phyloP scores from a whole-genome alignment of 2,888 invertebrate genomes.

The Caradrina clavipalpis region DNA sequence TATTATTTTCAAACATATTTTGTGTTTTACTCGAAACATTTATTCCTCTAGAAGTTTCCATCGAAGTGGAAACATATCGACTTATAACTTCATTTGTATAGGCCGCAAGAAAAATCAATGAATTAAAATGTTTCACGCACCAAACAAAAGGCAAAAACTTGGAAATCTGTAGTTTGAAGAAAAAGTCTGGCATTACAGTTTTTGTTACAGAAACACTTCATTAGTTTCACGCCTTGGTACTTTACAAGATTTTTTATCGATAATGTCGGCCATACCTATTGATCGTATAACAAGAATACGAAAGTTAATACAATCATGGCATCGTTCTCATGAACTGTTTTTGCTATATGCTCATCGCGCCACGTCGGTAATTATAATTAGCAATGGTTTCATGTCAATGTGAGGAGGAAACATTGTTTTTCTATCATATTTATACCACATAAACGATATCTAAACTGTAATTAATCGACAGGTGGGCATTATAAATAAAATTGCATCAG shows the following conservation, averaged over 20 bases:
- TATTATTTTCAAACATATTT: background rate
- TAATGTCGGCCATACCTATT: slow-evolving; percentile 73
- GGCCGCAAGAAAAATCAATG: slow-evolving; percentile 21
- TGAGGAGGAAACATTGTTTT: slow-evolving; percentile 74
- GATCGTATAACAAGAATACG: slow-evolving; percentile 66
- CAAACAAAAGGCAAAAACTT: slow-evolving; percentile 49
- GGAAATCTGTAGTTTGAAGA: slow-evolving; percentile 45
- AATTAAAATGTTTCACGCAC: slow-evolving; percentile 27
- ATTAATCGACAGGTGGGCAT: slow-evolving; percentile 43
- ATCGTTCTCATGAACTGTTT: slow-evolving; percentile 74
- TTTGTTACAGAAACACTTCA: slow-evolving; percentile 73
- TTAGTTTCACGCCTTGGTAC: slow-evolving; percentile 72
- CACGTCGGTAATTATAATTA: slow-evolving; percentile 75
- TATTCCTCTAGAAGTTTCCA: background rate
- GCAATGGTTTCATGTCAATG: slow-evolving; percentile 73
- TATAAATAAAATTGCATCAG: slow-evolving; percentile 41
- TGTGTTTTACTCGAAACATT: background rate
- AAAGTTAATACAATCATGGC: slow-evolving; percentile 66
- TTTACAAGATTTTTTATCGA: slow-evolving; percentile 69
- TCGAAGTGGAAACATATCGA: background rate
- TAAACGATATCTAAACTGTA: slow-evolving; percentile 43
- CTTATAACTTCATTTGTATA: slow-evolving; percentile 15
- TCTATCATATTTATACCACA: slow-evolving; percentile 52
- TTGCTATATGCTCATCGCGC: slow-evolving; percentile 70
- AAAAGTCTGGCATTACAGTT: slow-evolving; percentile 63